These are phyloP conservation scores for Quadroppia sp. DNA, from an alignment of 2,888 invertebrate species.

Conservation along the genomic window DNA sequence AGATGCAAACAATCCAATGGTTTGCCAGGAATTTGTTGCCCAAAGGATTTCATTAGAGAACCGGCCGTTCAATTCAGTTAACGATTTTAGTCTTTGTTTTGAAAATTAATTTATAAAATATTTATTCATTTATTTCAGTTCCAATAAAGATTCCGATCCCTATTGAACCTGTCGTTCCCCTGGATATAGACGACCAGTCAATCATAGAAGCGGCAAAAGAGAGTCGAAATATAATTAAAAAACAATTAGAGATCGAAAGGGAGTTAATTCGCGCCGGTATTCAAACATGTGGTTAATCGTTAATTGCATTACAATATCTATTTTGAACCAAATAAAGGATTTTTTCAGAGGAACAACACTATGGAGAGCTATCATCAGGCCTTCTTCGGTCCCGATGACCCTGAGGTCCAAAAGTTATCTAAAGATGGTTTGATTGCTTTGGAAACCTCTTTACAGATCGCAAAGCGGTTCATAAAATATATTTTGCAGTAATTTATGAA, in stretches of 20 bases:
- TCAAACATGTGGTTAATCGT: neutral
- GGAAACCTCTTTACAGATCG: conserved; percentile 45
- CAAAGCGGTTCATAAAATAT: conserved; percentile 40
- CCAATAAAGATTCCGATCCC: conserved; percentile 20
- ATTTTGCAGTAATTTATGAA: neutral
- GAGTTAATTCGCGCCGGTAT: conserved; percentile 39
- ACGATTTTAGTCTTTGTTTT: neutral
- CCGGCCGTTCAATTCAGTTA: conserved; percentile 18
- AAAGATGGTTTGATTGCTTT: conserved; percentile 46
- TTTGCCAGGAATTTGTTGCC: conserved; percentile 42
- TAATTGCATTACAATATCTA: neutral
- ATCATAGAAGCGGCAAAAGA: neutral
- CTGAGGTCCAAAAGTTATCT: conserved; percentile 40
- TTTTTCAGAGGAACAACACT: conserved; percentile 43
- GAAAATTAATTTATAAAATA: neutral
- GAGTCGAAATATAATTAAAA: conserved; percentile 2
- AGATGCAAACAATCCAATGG: conserved; percentile 34
- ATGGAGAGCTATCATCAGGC: conserved; percentile 46
- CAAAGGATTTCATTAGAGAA: conserved; percentile 18
- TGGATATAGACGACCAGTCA: neutral
- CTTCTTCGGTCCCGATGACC: conserved; percentile 45
- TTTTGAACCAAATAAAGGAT: neutral
- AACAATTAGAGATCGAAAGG: conserved; percentile 28
- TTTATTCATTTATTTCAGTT: neutral
- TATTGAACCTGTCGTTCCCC: neutral